These are phyloP conservation scores for Listrodromus nycthemerus DNA, from an alignment of 2,888 invertebrate genomes.

Conservation along the genomic window DNA sequence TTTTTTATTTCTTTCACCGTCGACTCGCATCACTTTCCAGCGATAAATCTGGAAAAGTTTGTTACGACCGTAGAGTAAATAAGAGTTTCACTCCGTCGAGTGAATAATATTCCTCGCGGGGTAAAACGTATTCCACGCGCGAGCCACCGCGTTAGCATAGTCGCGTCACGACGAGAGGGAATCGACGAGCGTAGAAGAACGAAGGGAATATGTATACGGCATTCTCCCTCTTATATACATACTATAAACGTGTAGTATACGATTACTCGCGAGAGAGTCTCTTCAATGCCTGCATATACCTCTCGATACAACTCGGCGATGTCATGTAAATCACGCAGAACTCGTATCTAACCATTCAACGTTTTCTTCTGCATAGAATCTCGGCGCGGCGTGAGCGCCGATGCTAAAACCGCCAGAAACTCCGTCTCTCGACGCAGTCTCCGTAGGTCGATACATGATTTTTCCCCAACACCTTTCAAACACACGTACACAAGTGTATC, in stretches of 20 bases:
- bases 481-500: neutral
- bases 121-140: slow-evolving; percentile 81
- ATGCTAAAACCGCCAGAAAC: neutral
- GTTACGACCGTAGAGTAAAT: neutral
- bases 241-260: slow-evolving; percentile 34
- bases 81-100: slow-evolving; percentile 42
- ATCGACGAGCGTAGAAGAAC: slow-evolving; percentile 68
- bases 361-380: slow-evolving; percentile 60
- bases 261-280: slow-evolving; percentile 13
- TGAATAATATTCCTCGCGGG: slow-evolving; percentile 58
- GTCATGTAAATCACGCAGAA: slow-evolving; percentile 78
- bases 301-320: slow-evolving; percentile 66
- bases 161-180: slow-evolving; percentile 81
- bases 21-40: neutral
- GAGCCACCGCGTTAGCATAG: slow-evolving; percentile 80
- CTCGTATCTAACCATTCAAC: slow-evolving; percentile 72
- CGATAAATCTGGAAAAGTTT: slow-evolving; percentile 15
- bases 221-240: slow-evolving; percentile 13
- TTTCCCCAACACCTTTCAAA: neutral
- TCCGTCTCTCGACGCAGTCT: neutral
- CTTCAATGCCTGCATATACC: slow-evolving; percentile 12
- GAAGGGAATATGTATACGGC: slow-evolving; percentile 32
- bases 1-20: neutral
- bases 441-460: neutral
- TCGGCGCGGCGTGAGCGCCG: slow-evolving; percentile 34